phyloP scores from a whole-genome alignment of 1,140 invertebrate genomes.

The Drosophila sp. region DNA sequence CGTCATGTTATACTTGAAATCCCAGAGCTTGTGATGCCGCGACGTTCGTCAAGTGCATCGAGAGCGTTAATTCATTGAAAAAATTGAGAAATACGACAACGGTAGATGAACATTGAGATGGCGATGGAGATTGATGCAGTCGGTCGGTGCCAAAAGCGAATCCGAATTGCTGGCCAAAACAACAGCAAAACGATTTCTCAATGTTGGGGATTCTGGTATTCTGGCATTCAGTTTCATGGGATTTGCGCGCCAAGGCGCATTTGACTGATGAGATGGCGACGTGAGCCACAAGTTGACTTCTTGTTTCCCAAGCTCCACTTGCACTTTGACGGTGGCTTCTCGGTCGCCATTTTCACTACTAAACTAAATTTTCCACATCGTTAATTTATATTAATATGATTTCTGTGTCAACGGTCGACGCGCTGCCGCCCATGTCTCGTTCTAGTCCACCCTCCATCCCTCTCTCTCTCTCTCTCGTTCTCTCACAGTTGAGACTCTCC shows the following conservation, averaged over 20 bases:
- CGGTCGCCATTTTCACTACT: constrained; percentile 79
- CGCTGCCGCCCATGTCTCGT: constrained; percentile 55
- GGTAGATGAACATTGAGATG: not conserved
- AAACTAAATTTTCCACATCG: constrained; percentile 85
- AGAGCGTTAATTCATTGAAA: constrained; percentile 59
- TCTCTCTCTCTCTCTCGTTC: not conserved
- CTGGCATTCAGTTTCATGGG: constrained; percentile 46
- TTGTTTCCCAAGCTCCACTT: constrained; percentile 7
- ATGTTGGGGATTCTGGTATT: constrained; percentile 2
- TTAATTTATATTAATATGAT: constrained; percentile 85
- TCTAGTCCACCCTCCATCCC: not conserved
- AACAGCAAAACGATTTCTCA: constrained; percentile 69
- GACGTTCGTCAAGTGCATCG: constrained; percentile 24
- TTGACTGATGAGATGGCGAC: constrained; percentile 78
- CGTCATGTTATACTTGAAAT: not conserved
- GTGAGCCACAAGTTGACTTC: constrained; percentile 63
- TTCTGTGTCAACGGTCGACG: constrained; percentile 83
- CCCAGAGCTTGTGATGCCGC: not conserved
- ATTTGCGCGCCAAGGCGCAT: constrained; percentile 71
- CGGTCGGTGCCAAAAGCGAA: constrained; percentile 33
- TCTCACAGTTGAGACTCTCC: constrained; percentile 31
- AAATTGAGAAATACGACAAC: constrained; percentile 25
- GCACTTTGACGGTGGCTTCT: constrained; percentile 35
- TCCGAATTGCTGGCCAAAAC: constrained; percentile 36
- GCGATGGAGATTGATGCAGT: constrained; percentile 64